Percentiles rank a stretch among this genome's conserved stretches.
Conservation (phyloP, 1,140 invertebrate species). For the Luehdorfia chinensis region DNA sequence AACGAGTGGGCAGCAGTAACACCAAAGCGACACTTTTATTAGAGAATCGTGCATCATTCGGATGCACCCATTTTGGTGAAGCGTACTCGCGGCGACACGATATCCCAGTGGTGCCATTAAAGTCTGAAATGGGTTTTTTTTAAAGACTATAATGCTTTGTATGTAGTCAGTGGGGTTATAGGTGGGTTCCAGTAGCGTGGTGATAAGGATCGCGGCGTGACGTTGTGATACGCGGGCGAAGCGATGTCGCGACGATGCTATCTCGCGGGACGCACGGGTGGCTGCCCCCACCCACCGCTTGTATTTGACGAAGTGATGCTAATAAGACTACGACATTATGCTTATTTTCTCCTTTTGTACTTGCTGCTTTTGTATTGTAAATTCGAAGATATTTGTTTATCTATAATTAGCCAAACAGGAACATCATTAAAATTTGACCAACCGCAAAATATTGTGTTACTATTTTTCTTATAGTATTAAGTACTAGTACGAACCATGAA, state of each 20-base stretch:
- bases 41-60: constrained; percentile 46
- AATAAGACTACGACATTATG: not conserved
- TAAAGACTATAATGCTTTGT: constrained; percentile 22
- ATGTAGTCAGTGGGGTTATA: constrained; percentile 18
- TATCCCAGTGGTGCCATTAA: constrained; percentile 3
- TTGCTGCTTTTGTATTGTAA: not conserved
- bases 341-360: not conserved
- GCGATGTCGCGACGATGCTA: constrained; percentile 44
- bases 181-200: constrained; percentile 46
- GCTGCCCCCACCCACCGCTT: constrained; percentile 24
- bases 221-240: constrained; percentile 44
- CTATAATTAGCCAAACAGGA: no score
- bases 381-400: not conserved
- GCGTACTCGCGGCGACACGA: constrained; percentile 5
- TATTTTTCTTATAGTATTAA: no score
- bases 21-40: constrained; percentile 64
- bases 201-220: constrained; percentile 58
- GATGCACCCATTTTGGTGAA: constrained; percentile 26
- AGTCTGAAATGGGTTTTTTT: not conserved
- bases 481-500: no score
- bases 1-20: no score
- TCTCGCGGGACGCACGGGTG: constrained; percentile 54
- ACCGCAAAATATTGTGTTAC: no score
- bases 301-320: constrained; percentile 4
- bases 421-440: no score